phyloP scores from a whole-genome alignment of 2,888 invertebrate genomes.

The Watsonalla binaria region DNA sequence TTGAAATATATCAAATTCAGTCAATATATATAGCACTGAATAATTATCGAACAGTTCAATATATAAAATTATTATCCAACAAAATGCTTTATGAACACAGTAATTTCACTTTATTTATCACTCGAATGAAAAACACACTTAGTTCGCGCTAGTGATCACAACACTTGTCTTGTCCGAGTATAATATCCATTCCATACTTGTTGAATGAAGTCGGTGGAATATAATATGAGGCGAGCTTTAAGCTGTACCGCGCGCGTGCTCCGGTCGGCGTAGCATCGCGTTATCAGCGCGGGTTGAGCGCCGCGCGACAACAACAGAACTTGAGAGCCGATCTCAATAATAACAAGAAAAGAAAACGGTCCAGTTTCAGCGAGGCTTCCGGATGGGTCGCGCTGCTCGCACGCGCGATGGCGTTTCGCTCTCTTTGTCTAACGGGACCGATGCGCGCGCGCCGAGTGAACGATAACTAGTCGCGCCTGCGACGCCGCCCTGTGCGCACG shows the following conservation, averaged over 20 bases:
- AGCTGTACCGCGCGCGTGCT: slow-evolving; percentile 69
- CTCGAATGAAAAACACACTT: slow-evolving; percentile 31
- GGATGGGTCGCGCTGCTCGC: slow-evolving; percentile 72
- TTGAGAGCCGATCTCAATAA: slow-evolving; percentile 77
- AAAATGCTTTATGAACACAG: slow-evolving; percentile 40
- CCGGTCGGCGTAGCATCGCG: slow-evolving; percentile 73
- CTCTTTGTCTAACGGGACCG: slow-evolving; percentile 73
- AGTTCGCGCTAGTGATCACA: slow-evolving; percentile 52
- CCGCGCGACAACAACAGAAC: slow-evolving; percentile 77
- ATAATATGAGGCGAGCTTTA: slow-evolving; percentile 59
- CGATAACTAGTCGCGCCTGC: slow-evolving; percentile 72
- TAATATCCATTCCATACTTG: slow-evolving; percentile 66
- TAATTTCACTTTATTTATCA: slow-evolving; percentile 59
- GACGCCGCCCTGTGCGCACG: slow-evolving; percentile 54
- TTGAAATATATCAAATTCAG: slow-evolving; percentile 23
- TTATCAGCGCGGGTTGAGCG: slow-evolving; percentile 75
- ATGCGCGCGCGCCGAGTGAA: slow-evolving; percentile 48
- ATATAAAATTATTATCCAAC: slow-evolving; percentile 30
- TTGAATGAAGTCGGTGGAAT: slow-evolving; percentile 33
- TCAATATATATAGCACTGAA: slow-evolving; percentile 21
- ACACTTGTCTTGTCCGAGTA: slow-evolving; percentile 32
- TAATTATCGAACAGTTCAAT: slow-evolving; percentile 27
- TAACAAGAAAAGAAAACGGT: slow-evolving; percentile 80
- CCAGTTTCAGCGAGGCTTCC: slow-evolving; percentile 79
- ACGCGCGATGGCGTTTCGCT: slow-evolving; percentile 44